A percentile compares a stretch with the other conserved stretches of the same genome.
Conservation (phyloP, 1,140 invertebrate species). For the Leptinotarsa defecta region DNA sequence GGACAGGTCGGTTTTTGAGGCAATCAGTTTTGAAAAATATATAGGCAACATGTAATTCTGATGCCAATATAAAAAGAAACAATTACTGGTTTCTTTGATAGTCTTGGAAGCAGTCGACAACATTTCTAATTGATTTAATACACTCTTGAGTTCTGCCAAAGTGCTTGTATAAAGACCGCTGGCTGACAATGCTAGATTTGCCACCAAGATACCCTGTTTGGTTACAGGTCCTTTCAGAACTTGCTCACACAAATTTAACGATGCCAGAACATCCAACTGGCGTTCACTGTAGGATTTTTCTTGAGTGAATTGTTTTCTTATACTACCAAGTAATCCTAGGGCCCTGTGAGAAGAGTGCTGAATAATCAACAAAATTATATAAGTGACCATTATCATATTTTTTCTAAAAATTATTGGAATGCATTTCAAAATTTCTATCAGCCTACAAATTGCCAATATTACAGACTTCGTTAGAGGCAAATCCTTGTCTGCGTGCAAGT, state of each 20-base stretch:
- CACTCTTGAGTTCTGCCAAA: conserved; percentile 59
- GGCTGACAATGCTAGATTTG: conserved; percentile 71
- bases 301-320: conserved; percentile 60
- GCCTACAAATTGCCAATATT: conserved; percentile 75
- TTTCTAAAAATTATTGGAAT: conserved; percentile 69
- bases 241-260: conserved; percentile 73
- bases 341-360: conserved; percentile 73
- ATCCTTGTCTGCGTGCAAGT: conserved; percentile 75
- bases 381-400: conserved; percentile 63
- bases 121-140: conserved; percentile 67
- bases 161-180: conserved; percentile 62
- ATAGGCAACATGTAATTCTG: conserved; percentile 71
- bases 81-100: conserved; percentile 69
- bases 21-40: conserved; percentile 75
- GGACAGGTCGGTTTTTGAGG: conserved; percentile 65
- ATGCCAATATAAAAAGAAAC: conserved; percentile 84
- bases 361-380: conserved; percentile 68
- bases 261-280: conserved; percentile 71
- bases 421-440: conserved; percentile 82
- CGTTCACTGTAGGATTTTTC: conserved; percentile 68
- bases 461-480: conserved; percentile 80
- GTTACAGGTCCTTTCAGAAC: conserved; percentile 70
- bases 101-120: conserved; percentile 66
- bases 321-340: conserved; percentile 63
- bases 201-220: conserved; percentile 66